Evolutionary conservation across 2,113 vertebrate genomes (phyloP).

Genomic region (Burhinus bistriatus): DNA sequence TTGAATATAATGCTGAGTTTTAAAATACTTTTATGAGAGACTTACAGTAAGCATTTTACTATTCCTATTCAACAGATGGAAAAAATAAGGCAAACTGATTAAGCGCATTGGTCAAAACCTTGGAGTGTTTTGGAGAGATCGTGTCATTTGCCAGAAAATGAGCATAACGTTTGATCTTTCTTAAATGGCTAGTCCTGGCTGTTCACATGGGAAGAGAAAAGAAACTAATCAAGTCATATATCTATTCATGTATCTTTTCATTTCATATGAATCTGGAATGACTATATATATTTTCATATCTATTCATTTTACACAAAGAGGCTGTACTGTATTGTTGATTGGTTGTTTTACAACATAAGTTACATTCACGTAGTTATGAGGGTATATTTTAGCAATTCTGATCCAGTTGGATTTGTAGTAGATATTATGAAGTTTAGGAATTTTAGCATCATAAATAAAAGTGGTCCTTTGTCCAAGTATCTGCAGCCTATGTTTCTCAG

Average conservation of each 20-base stretch:
- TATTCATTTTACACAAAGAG: background rate
- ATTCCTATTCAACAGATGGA: background rate
- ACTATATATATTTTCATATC: background rate
- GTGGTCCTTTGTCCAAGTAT: background rate
- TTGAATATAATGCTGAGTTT: background rate
- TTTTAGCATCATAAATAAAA: background rate
- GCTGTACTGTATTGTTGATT: background rate
- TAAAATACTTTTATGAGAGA: background rate
- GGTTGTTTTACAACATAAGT: background rate
- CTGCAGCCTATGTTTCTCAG: background rate
- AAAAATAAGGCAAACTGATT: background rate
- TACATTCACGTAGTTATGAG: background rate
- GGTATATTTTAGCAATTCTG: background rate
- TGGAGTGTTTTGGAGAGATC: background rate
- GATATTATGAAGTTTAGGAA: background rate
- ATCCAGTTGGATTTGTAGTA: background rate
- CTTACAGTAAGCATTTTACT: background rate
- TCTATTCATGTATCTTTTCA: background rate
- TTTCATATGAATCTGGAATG: background rate
- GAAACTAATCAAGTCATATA: background rate
- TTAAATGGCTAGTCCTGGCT: background rate
- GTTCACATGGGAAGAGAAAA: background rate
- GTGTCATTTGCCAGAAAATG: background rate
- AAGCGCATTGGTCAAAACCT: background rate
- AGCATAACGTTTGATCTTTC: background rate